phyloP scores from a whole-genome alignment of 2,797 vertebrate species.

The Propithecus perrieri region DNA sequence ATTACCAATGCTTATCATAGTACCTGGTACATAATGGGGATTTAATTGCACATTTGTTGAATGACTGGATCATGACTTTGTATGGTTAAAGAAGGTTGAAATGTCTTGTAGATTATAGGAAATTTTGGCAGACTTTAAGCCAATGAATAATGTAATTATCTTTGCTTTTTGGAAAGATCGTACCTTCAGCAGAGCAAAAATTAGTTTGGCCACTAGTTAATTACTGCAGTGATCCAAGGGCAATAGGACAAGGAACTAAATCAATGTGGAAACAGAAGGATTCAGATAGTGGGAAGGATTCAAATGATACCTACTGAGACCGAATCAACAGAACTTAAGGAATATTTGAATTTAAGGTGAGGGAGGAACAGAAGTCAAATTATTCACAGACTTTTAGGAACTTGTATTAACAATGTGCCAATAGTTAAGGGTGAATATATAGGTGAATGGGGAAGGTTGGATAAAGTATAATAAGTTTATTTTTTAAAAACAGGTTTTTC shows the following conservation, averaged over 20 bases:
- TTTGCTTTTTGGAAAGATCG: not conserved
- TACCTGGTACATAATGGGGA: not conserved
- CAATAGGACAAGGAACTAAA: not conserved
- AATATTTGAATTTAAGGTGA: not conserved
- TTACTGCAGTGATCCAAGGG: not conserved
- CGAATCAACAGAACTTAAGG: not conserved
- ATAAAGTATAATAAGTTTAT: not conserved
- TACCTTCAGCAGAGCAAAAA: not conserved
- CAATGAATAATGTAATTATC: not conserved
- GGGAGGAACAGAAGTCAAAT: not conserved
- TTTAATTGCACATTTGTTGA: not conserved
- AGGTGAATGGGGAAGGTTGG: not conserved
- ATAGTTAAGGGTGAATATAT: not conserved
- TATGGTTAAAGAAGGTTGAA: not conserved
- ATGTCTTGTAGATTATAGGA: not conserved
- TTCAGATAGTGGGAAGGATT: not conserved
- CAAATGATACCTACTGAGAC: not conserved
- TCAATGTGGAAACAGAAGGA: not conserved
- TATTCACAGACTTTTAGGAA: not conserved
- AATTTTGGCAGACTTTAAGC: not conserved
- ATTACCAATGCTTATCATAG: not conserved
- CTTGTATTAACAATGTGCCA: not conserved
- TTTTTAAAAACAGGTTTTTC: not conserved
- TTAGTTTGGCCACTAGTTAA: not conserved
- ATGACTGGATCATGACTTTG: not conserved